A percentile compares a stretch with the other conserved stretches of the same genome.
Evolutionary conservation across 2,113 vertebrate species (phyloP).

Genomic region (Channa maculata): DNA sequence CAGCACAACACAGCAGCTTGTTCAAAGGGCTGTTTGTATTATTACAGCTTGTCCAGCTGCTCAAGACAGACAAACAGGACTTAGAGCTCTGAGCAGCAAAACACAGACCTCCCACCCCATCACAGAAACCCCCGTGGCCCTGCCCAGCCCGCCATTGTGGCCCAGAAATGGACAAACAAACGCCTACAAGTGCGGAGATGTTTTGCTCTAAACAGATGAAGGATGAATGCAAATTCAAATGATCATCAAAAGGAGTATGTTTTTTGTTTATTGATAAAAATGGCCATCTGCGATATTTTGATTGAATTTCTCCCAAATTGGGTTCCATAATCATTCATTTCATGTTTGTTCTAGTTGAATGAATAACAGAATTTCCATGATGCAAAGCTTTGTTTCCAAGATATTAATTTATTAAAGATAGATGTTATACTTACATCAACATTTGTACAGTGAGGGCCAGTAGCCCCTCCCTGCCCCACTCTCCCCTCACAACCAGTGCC

Average conservation of each 20-base stretch:
- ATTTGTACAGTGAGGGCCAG: conserved; percentile 52
- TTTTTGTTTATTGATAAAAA: conserved; percentile 13
- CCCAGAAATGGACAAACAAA: conserved; percentile 71
- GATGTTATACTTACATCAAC: conserved; percentile 55
- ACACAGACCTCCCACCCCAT: conserved; percentile 77
- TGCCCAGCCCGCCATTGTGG: conserved; percentile 63
- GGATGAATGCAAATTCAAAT: conserved; percentile 42
- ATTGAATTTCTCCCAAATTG: conserved; percentile 13
- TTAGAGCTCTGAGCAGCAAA: conserved; percentile 77
- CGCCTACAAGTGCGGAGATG: conserved; percentile 60
- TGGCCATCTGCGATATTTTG: conserved; percentile 19
- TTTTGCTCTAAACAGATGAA: conserved; percentile 36
- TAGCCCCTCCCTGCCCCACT: conserved; percentile 9
- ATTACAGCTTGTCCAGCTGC: conserved; percentile 87
- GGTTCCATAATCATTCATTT: conserved; percentile 4
- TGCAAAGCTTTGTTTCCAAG: conserved; percentile 52
- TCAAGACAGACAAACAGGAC: conserved; percentile 84
- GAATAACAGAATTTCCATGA: conserved; percentile 29
- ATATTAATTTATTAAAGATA: conserved; percentile 51
- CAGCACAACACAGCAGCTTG: conserved; percentile 80
- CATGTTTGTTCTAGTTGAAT: conserved; percentile 3
- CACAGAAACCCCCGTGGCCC: conserved; percentile 68
- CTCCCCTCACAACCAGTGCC: conserved; percentile 41
- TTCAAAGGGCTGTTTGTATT: conserved; percentile 86
- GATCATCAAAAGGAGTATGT: conserved; percentile 15